Percentiles rank a stretch among this genome's conserved stretches.
phyloP scores from a whole-genome alignment of 2,113 vertebrate genomes.

The Pantherophis guttatus region DNA sequence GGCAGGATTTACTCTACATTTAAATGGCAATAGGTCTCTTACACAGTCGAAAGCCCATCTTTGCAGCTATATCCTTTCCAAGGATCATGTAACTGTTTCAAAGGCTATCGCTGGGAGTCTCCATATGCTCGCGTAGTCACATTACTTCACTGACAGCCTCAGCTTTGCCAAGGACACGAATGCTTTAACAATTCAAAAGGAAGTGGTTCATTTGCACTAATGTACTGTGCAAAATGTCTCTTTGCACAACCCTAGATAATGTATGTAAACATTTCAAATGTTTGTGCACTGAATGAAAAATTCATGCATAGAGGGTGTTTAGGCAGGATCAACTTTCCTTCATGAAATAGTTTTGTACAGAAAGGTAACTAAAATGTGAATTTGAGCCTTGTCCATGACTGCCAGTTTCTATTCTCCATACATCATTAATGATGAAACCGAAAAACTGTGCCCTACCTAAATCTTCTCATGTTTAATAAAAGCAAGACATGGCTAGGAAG shows the following conservation, averaged over 20 bases:
- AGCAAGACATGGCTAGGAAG: background rate
- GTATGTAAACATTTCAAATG: background rate
- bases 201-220: background rate
- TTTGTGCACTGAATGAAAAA: background rate
- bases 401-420: background rate
- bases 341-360: background rate
- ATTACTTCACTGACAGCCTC: background rate
- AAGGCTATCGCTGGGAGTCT: background rate
- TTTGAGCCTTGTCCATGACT: background rate
- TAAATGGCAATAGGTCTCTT: background rate
- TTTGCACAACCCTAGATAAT: background rate
- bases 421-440: background rate
- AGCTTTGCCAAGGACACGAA: background rate
- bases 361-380: background rate
- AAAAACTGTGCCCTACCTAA: no score
- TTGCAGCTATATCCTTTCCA: background rate
- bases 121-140: background rate
- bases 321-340: background rate
- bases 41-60: background rate
- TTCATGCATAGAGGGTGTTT: background rate
- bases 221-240: background rate
- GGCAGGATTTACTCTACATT: background rate
- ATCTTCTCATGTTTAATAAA: background rate
- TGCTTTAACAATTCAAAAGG: background rate
- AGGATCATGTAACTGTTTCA: background rate